These are phyloP conservation scores for Misgurnus mizolepis DNA, from an alignment of 2,113 vertebrate species.

Conservation along the genomic window DNA sequence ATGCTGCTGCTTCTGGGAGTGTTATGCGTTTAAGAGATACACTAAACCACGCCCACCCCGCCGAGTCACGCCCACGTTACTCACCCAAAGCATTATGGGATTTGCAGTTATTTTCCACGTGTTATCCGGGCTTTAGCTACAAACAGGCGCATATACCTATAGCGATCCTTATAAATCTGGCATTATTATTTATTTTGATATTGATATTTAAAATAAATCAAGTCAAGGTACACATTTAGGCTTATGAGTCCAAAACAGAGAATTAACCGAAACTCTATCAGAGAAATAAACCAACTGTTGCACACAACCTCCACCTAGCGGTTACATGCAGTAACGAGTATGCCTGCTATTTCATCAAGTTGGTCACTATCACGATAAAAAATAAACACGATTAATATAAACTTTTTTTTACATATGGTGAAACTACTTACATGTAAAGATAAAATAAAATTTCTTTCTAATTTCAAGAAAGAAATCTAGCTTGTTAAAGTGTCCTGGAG, in stretches of 20 bases:
- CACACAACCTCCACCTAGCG: constrained; percentile 57
- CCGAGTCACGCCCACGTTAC: constrained; percentile 5
- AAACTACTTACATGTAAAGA: too few species aligned
- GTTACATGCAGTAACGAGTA: neutral
- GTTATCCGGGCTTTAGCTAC: neutral
- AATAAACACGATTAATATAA: too few species aligned
- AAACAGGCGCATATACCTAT: neutral
- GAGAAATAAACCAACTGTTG: neutral
- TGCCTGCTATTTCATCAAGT: too few species aligned
- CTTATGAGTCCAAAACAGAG: neutral
- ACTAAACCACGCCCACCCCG: constrained; percentile 12
- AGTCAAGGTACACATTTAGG: neutral
- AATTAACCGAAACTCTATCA: neutral
- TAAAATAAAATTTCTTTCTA: too few species aligned
- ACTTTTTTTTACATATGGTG: too few species aligned
- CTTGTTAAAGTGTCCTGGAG: too few species aligned
- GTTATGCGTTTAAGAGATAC: neutral
- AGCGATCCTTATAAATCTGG: neutral
- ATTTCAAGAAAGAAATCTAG: too few species aligned
- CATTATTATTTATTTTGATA: neutral
- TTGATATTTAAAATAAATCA: neutral
- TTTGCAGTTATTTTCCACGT: neutral
- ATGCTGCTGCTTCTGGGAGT: too few species aligned
- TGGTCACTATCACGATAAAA: too few species aligned
- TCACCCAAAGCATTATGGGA: neutral